These are phyloP conservation scores for Esox niger DNA, from an alignment of 2,113 vertebrate genomes.

Conservation along the genomic window DNA sequence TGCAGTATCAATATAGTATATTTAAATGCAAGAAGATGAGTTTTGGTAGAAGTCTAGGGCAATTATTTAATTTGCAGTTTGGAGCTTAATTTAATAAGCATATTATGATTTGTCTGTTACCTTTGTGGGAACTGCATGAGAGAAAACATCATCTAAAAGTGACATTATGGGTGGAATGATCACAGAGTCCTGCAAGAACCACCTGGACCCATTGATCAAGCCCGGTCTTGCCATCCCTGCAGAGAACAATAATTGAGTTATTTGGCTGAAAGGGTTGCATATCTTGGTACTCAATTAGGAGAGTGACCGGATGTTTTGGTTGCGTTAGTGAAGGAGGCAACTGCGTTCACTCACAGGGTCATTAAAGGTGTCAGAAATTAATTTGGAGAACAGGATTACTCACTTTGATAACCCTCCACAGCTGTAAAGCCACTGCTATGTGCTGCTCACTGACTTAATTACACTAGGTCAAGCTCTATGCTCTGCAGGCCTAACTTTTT, in stretches of 20 bases:
- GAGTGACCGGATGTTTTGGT: conserved; percentile 1
- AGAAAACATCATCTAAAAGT: background rate
- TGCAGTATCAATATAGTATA: too few species aligned
- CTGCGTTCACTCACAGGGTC: conserved; percentile 22
- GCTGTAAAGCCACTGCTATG: conserved; percentile 6
- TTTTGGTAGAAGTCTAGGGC: too few species aligned
- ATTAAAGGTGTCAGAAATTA: conserved; percentile 30
- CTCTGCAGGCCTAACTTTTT: background rate
- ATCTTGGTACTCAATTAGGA: conserved; percentile 31
- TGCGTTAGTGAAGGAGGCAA: conserved; percentile 16
- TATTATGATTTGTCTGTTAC: background rate
- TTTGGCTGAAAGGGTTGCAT: conserved; percentile 24
- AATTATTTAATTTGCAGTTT: too few species aligned
- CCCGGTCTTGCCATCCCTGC: conserved; percentile 21
- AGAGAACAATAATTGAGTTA: conserved; percentile 23
- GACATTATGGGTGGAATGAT: background rate
- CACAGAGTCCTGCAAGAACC: background rate
- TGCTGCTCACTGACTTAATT: background rate
- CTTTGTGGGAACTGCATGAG: background rate
- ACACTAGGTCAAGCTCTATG: background rate
- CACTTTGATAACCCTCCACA: conserved; percentile 21
- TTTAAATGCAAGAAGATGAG: too few species aligned
- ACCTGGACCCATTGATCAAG: background rate
- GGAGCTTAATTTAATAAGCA: too few species aligned
- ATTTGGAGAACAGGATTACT: conserved; percentile 35